phyloP scores from a whole-genome alignment of 2,797 vertebrate genomes.

The Silurus aristotelis region DNA sequence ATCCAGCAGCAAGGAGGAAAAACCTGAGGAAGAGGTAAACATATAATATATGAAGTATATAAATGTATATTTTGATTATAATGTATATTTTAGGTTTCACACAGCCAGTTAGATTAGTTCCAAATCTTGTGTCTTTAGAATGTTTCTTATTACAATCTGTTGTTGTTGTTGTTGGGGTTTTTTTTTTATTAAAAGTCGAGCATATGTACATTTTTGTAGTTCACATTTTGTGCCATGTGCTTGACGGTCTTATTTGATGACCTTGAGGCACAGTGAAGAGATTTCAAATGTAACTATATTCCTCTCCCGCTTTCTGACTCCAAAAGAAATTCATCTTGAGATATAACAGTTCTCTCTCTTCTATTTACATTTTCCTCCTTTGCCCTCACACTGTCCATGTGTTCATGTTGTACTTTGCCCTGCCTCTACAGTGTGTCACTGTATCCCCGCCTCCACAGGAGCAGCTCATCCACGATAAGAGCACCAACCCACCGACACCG shows the following conservation, averaged over 20 bases:
- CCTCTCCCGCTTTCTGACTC: background rate
- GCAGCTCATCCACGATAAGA: constrained; percentile 95
- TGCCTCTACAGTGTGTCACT: constrained; percentile 74
- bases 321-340: background rate
- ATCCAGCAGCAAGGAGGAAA: constrained; percentile 86
- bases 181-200: too few species aligned
- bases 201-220: background rate
- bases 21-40: constrained; percentile 88
- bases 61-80: too few species aligned
- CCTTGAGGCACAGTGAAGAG: background rate
- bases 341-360: constrained; percentile 52
- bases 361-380: constrained; percentile 50
- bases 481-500: constrained; percentile 85
- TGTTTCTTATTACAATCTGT: background rate
- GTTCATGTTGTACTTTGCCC: constrained; percentile 46
- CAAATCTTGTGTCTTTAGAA: background rate
- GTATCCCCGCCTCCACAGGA: constrained; percentile 80
- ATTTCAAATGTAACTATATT: background rate
- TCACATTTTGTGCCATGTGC: background rate
- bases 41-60: background rate
- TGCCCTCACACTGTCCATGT: constrained; percentile 66
- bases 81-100: too few species aligned
- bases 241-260: background rate
- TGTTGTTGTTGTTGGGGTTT: too few species aligned
- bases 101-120: background rate